A percentile compares a stretch with the other conserved stretches of the same genome.
Conservation (phyloP, 2,888 invertebrate species). For the Oligia strigilis region DNA sequence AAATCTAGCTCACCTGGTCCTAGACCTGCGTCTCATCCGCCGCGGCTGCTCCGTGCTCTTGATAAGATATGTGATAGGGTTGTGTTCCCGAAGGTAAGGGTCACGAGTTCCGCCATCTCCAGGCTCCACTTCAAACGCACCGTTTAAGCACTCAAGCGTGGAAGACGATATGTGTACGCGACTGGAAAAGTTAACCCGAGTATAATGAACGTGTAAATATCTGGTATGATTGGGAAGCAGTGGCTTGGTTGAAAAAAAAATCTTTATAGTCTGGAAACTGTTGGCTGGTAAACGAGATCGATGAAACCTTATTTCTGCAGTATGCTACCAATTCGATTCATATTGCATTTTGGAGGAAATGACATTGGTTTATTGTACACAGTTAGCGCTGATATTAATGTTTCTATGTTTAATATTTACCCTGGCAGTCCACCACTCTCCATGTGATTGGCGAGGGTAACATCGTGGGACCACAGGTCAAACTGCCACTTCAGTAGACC, state of each 20-base stretch:
- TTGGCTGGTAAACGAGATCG: neutral
- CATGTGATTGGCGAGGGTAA: constrained; percentile 98
- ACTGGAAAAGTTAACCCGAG: constrained; percentile 83
- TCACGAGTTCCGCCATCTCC: constrained; percentile 96
- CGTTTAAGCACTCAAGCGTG: constrained; percentile 95
- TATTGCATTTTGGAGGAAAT: neutral
- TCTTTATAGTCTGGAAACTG: neutral
- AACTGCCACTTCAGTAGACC: constrained; percentile 98
- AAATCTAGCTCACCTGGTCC: constrained; percentile 68
- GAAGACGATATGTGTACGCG: constrained; percentile 98
- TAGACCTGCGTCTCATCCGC: constrained; percentile 86
- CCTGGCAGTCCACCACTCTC: constrained; percentile 99
- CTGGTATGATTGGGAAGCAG: neutral
- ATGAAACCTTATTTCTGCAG: neutral
- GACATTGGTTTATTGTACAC: neutral
- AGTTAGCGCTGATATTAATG: neutral
- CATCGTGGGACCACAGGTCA: constrained; percentile 98
- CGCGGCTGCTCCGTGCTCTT: constrained; percentile 94
- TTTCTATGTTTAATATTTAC: constrained; percentile 87
- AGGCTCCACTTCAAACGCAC: constrained; percentile 97
- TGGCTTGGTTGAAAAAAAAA: too few species aligned
- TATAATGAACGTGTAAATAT: neutral
- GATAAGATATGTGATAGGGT: constrained; percentile 97
- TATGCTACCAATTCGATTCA: neutral
- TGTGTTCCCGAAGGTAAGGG: constrained; percentile 95